These are phyloP conservation scores for Sarcoramphus papa DNA, from an alignment of 2,797 vertebrate genomes.

Conservation along the genomic window DNA sequence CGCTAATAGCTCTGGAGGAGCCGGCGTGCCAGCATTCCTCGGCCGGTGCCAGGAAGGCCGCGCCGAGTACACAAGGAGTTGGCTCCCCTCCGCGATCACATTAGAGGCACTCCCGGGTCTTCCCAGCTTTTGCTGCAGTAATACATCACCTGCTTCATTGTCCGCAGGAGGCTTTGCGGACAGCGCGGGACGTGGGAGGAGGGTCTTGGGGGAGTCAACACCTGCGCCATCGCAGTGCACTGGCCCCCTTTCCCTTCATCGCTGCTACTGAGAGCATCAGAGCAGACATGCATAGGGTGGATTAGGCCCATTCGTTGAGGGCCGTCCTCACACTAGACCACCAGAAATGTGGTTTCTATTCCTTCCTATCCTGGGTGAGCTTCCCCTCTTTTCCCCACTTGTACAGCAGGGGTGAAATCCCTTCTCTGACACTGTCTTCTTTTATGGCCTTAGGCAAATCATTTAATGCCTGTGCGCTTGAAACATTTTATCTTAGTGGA, in stretches of 20 bases:
- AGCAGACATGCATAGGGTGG: not conserved
- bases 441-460: not conserved
- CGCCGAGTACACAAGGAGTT: not conserved
- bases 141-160: not conserved
- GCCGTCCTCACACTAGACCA: not conserved
- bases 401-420: not conserved
- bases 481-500: not conserved
- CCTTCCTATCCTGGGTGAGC: not conserved
- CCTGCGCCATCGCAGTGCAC: accelerated
- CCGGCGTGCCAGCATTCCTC: not conserved
- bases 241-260: not conserved
- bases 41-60: not conserved
- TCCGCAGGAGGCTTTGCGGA: not conserved
- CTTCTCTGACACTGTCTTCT: not conserved
- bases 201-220: not conserved
- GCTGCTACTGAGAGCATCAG: not conserved
- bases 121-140: not conserved
- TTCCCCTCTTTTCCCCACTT: not conserved
- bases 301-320: not conserved
- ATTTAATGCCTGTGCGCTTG: not conserved
- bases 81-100: not conserved
- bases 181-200: not conserved
- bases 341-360: not conserved
- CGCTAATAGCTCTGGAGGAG: not conserved
- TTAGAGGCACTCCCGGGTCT: not conserved